A percentile compares a stretch with the other conserved stretches of the same genome.
These are phyloP conservation scores for Lobophora halterata DNA, from an alignment of 2,888 invertebrate genomes.

Conservation along the genomic window DNA sequence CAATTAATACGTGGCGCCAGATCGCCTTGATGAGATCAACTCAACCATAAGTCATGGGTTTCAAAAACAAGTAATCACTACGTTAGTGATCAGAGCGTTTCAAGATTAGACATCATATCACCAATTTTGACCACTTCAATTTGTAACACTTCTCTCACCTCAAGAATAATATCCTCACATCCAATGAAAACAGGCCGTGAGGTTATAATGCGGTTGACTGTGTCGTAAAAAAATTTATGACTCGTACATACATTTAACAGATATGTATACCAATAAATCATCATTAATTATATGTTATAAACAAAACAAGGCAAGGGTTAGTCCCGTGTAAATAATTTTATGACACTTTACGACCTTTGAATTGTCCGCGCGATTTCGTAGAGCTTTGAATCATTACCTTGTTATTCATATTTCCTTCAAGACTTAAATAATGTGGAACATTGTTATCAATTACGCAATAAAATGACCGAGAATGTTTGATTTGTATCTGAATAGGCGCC, in stretches of 20 bases:
- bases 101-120: constrained; percentile 31
- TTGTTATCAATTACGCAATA: constrained; percentile 52
- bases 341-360: constrained; percentile 63
- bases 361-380: constrained; percentile 64
- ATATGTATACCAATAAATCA: constrained; percentile 73
- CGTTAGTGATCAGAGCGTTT: constrained; percentile 28
- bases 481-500: constrained; percentile 39
- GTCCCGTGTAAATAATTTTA: constrained; percentile 65
- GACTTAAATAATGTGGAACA: constrained; percentile 46
- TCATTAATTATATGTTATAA: constrained; percentile 65
- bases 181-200: constrained; percentile 69
- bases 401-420: constrained; percentile 50
- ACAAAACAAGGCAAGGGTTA: constrained; percentile 63
- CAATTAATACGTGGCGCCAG: constrained; percentile 17
- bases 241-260: constrained; percentile 68
- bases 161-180: constrained; percentile 50
- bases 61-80: constrained; percentile 31
- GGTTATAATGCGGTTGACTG: constrained; percentile 65
- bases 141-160: constrained; percentile 41
- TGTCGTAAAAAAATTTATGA: constrained; percentile 73
- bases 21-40: constrained; percentile 13
- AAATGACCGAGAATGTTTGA: constrained; percentile 41
- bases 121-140: constrained; percentile 34
- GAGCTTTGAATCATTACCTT: constrained; percentile 49
- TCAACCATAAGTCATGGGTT: constrained; percentile 25